Conservation (phyloP, 2,888 invertebrate species). For the Homarus gammarus region DNA sequence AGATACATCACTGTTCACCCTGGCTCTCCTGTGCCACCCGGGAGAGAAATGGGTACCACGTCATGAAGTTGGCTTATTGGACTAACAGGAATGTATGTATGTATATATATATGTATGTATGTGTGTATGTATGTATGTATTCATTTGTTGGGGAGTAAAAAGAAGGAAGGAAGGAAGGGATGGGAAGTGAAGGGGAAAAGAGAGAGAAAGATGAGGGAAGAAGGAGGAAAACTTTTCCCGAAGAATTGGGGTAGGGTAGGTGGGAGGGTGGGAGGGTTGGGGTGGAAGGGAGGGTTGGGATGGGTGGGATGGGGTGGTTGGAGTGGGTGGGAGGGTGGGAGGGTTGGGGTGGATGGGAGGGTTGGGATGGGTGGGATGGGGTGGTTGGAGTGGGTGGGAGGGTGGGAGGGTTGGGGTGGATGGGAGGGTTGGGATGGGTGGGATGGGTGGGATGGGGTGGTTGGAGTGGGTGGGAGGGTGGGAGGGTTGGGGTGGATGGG, state of each 20-base stretch:
- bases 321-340: neutral
- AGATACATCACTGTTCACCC: neutral
- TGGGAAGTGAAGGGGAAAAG: too few relatives aligned
- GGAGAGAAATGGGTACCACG: neutral
- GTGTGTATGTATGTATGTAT: slow-evolving; percentile 4
- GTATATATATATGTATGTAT: slow-evolving; percentile 21
- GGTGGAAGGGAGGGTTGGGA: neutral
- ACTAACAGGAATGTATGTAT: too few relatives aligned
- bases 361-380: neutral
- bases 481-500: neutral
- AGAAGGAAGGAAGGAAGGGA: too few relatives aligned
- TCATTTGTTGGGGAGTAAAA: neutral
- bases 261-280: slow-evolving; percentile 14
- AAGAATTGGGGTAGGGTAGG: too few relatives aligned
- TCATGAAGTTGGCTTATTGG: neutral
- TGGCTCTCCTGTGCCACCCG: neutral
- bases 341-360: neutral
- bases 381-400: neutral
- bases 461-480: neutral
- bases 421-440: neutral
- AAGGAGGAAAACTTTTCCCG: too few relatives aligned
- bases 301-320: neutral
- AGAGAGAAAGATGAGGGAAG: too few relatives aligned
- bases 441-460: neutral
- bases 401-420: too few relatives aligned